phyloP scores from a whole-genome alignment of 2,797 vertebrate species.

The Chromis chromis region DNA sequence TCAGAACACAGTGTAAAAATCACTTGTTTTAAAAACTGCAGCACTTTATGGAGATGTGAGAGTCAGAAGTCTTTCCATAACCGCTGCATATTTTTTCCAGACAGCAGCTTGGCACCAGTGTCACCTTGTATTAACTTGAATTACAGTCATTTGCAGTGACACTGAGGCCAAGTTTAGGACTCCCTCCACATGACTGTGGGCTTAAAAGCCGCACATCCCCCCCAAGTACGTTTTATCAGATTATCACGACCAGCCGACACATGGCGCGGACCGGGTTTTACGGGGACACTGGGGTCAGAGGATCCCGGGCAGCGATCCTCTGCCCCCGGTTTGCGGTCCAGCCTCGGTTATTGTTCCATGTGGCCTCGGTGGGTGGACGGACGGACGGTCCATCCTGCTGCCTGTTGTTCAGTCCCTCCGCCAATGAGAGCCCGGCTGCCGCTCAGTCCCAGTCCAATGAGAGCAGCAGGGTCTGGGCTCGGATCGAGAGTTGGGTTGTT shows the following conservation, averaged over 20 bases:
- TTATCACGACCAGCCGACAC: conserved; percentile 31
- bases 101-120: background rate
- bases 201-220: conserved; percentile 2
- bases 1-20: no score
- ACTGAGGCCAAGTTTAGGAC: conserved; percentile 10
- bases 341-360: conserved; percentile 75
- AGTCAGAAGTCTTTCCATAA: background rate
- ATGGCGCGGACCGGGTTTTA: conserved; percentile 4
- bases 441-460: conserved; percentile 76
- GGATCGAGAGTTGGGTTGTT: conserved; percentile 80
- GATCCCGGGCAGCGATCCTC: conserved; percentile 1
- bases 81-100: background rate
- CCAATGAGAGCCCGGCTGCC: conserved; percentile 75
- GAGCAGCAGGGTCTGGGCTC: conserved; percentile 69
- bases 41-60: background rate
- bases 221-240: conserved; percentile 22
- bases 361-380: conserved; percentile 73
- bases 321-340: conserved; percentile 14
- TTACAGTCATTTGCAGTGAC: background rate
- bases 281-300: conserved; percentile 27
- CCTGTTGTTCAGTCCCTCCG: conserved; percentile 79
- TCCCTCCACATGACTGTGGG: background rate
- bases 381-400: conserved; percentile 72
- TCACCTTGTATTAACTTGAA: background rate
- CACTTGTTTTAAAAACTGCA: no score